Base-by-base conservation (phyloP, 2,888 invertebrate species). In the Thalpophila matura region DNA sequence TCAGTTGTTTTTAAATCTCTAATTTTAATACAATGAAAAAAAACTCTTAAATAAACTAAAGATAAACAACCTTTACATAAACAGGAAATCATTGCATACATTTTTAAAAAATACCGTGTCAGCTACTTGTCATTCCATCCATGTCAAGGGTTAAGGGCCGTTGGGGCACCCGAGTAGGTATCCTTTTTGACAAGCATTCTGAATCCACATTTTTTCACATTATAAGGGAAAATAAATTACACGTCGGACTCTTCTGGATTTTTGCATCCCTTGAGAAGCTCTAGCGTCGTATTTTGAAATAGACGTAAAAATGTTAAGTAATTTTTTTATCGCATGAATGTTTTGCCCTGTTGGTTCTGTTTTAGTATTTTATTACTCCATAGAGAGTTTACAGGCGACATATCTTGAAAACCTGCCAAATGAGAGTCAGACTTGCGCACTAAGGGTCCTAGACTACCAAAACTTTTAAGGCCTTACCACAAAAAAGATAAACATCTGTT, bases 151-250 rank as follows among this genome's bases (percentile, higher is more conserved):
- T 46, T 20, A 33, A 22, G 18, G 42, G 16, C 27, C 60, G 22
- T 16, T 42, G 16, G 33, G 31, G n/a, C 14, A 2, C 33, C 33
- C 14, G 14, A 33, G n/a, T n/a, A n/a, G n/a, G 10, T 58, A 43
- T 57, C 31, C 22, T 24, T 62, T 69, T 24, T 49, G 43, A 63
- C 43, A 63, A 22, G 4, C 35, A 33, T 14, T n/a, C 70, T 24
- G 47, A 31, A 29, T 37, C 31, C 31, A 62, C 10, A 31, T 27
- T 45, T 49, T 49, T 70, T 37, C 14, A 58, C 33, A 26, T 16
- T 49, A 43, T 62, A 14, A 27, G 10, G 22, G 42, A 43, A 43
- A 65, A 65, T 63, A 65, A 65, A 71, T 65, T 31, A 45, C 43
- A 63, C 27, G 31, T 43, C 31, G 1, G 22, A 31, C 20, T 45